Conservation (phyloP, 2,113 vertebrate genomes). For the Calyptommatus sinebrachiatus region DNA sequence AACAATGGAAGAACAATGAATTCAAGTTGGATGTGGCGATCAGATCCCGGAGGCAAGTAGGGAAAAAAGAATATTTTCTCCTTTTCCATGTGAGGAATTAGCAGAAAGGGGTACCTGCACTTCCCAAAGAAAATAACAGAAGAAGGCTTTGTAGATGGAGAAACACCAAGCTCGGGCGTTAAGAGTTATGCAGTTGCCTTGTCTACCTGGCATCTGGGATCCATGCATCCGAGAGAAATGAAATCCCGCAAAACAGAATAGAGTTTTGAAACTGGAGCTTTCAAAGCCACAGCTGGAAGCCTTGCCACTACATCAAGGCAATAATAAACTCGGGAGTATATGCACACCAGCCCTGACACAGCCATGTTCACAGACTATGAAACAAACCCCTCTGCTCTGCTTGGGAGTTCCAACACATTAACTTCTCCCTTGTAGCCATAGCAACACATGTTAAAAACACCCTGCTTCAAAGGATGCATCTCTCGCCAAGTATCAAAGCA, state of each 20-base stretch:
- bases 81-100: background rate
- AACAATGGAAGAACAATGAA: no score
- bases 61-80: no score
- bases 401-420: slow-evolving; percentile 67
- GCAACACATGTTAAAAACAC: slow-evolving; percentile 54
- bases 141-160: background rate
- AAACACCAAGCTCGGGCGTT: background rate
- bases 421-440: slow-evolving; percentile 58
- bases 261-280: slow-evolving; percentile 51
- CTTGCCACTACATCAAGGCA: slow-evolving; percentile 47
- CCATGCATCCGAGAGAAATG: fast-evolving
- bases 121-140: background rate
- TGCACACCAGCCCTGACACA: fast-evolving
- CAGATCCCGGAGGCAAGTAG: no score
- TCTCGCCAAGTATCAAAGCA: slow-evolving; percentile 8
- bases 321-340: slow-evolving; percentile 45
- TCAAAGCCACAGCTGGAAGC: slow-evolving; percentile 56
- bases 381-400: slow-evolving; percentile 35
- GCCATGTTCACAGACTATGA: slow-evolving; percentile 39
- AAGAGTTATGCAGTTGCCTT: background rate
- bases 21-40: no score
- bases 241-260: slow-evolving; percentile 16
- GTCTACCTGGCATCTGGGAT: fast-evolving
- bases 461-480: slow-evolving; percentile 12
- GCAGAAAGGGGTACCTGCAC: background rate